Percentiles rank a stretch among this genome's conserved stretches.
These are phyloP conservation scores for Tetropium fuscum DNA, from an alignment of 2,888 invertebrate species.

Conservation along the genomic window DNA sequence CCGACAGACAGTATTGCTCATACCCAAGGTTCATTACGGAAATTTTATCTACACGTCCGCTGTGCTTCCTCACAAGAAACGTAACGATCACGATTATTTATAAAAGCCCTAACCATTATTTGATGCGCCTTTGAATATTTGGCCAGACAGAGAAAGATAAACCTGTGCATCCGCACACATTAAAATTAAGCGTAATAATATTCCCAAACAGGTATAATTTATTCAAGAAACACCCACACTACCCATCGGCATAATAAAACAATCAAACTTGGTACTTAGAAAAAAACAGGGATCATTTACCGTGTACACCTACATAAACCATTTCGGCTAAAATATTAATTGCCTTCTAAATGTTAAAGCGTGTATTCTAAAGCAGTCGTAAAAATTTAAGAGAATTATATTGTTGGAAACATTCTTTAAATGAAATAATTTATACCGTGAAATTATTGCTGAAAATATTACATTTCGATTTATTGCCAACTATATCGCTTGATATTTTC, in stretches of 20 bases:
- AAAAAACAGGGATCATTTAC: conserved; percentile 36
- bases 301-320: conserved; percentile 33
- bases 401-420: too few species aligned
- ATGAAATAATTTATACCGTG: too few species aligned
- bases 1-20: too few species aligned
- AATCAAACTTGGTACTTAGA: conserved; percentile 31
- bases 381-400: conserved; percentile 11
- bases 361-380: conserved; percentile 3
- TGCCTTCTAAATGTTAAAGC: conserved; percentile 13
- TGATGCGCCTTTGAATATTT: neutral
- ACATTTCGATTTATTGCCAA: too few species aligned
- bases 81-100: too few species aligned
- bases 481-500: too few species aligned
- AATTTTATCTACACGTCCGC: too few species aligned
- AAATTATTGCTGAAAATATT: conserved; percentile 13
- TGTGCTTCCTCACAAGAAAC: too few species aligned
- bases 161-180: conserved; percentile 4
- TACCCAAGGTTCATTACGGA: too few species aligned
- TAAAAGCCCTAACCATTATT: too few species aligned
- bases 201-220: conserved; percentile 26
- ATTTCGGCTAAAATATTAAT: conserved; percentile 31
- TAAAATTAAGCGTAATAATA: conserved; percentile 24
- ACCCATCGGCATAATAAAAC: conserved; percentile 37
- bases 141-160: neutral
- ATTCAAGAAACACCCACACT: conserved; percentile 31